Evolutionary conservation across 92 coral and sea anemone species (phyloP).

Genomic region (Actinernus sp.): DNA sequence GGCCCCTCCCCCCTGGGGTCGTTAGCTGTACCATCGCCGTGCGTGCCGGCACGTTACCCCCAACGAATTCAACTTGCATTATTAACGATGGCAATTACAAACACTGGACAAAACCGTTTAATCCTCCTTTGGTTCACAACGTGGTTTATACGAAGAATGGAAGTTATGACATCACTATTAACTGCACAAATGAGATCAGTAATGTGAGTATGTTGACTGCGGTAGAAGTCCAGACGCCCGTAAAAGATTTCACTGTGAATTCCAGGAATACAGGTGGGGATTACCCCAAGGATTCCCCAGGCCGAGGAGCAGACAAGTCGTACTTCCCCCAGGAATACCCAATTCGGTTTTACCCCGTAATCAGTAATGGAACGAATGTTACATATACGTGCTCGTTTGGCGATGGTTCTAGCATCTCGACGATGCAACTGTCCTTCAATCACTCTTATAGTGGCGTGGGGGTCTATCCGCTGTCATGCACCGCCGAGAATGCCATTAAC

Average conservation of each 20-base stretch:
- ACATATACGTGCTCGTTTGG: constrained; percentile 74
- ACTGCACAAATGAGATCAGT: constrained; percentile 58
- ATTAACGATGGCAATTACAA: constrained; percentile 73
- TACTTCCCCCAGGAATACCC: constrained; percentile 74
- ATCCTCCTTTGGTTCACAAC: constrained; percentile 25
- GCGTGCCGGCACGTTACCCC: constrained; percentile 49
- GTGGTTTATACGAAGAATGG: constrained; percentile 61
- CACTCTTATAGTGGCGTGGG: constrained; percentile 38
- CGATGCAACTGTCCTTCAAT: constrained; percentile 20
- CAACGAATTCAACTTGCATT: constrained; percentile 68
- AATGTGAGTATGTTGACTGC: constrained; percentile 17
- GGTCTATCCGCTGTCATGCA: not conserved
- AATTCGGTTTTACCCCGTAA: constrained; percentile 34
- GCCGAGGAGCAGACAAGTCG: constrained; percentile 54
- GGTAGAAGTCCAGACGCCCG: constrained; percentile 80
- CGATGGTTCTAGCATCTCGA: constrained; percentile 36
- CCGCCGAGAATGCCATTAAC: not conserved
- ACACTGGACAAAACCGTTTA: constrained; percentile 3
- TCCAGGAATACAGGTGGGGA: constrained; percentile 70
- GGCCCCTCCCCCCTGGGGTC: constrained; percentile 75
- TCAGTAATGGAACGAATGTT: constrained; percentile 86
- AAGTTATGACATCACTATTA: constrained; percentile 61
- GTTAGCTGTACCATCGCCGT: constrained; percentile 50
- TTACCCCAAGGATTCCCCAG: constrained; percentile 71
- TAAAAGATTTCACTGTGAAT: constrained; percentile 20